Conservation (phyloP, 2,113 vertebrate genomes). For the Coreoperca whiteheadi region DNA sequence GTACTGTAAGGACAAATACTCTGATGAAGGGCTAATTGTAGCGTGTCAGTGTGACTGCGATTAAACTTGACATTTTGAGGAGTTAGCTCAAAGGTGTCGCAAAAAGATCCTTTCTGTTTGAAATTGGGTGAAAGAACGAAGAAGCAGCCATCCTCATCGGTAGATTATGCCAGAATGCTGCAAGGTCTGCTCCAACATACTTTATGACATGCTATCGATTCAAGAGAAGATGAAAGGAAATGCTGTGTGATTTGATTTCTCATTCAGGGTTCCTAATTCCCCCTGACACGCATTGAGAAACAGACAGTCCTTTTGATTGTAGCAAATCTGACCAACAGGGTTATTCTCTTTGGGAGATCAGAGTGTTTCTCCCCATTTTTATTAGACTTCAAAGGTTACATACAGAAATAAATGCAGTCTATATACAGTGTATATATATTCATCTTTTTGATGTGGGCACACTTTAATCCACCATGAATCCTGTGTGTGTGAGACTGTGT, state of each 20-base stretch:
- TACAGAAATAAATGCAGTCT: slow-evolving; percentile 51
- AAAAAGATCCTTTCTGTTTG: slow-evolving; percentile 24
- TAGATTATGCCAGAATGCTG: slow-evolving; percentile 49
- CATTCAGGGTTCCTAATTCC: slow-evolving; percentile 72
- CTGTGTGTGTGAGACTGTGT: slow-evolving; percentile 1
- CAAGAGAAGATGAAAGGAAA: slow-evolving; percentile 75
- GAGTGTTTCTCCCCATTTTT: slow-evolving; percentile 69
- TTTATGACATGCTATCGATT: slow-evolving; percentile 76
- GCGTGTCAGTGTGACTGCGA: slow-evolving; percentile 36
- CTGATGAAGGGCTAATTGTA: slow-evolving; percentile 52
- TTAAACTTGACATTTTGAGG: slow-evolving; percentile 40
- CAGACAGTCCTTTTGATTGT: slow-evolving; percentile 71
- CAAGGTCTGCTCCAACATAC: slow-evolving; percentile 59
- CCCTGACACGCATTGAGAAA: slow-evolving; percentile 68
- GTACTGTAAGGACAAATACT: slow-evolving; percentile 55
- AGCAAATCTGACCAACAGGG: slow-evolving; percentile 71
- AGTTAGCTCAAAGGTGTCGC: slow-evolving; percentile 32
- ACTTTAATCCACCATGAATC: slow-evolving; percentile 55
- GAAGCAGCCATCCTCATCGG: slow-evolving; percentile 26
- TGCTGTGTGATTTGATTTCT: slow-evolving; percentile 76
- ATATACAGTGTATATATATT: slow-evolving; percentile 54
- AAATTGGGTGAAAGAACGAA: slow-evolving; percentile 30
- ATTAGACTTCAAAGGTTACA: slow-evolving; percentile 76
- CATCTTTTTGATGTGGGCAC: slow-evolving; percentile 33
- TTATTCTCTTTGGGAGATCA: slow-evolving; percentile 74